Evolutionary conservation across 1,140 invertebrate species (phyloP).

Genomic region (Zaprionus vittiger): DNA sequence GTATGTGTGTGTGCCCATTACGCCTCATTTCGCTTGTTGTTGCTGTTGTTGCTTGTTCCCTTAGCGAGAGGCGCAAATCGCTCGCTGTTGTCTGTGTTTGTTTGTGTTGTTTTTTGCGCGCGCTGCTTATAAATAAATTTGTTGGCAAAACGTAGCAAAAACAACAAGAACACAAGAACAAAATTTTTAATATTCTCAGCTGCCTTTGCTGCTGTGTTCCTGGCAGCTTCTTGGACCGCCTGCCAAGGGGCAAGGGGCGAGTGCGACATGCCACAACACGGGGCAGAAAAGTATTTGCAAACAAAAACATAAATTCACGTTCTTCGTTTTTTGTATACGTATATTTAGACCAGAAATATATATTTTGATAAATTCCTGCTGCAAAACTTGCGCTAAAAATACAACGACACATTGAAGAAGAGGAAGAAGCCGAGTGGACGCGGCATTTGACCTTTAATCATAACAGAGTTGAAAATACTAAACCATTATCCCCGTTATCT

Average conservation of each 20-base stretch:
- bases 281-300: constrained; percentile 77
- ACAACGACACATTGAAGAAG: not conserved
- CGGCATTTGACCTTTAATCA: constrained; percentile 16
- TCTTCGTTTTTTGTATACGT: constrained; percentile 33
- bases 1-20: constrained; percentile 49
- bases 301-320: constrained; percentile 79
- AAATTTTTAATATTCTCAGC: constrained; percentile 41
- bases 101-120: constrained; percentile 25
- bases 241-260: constrained; percentile 26
- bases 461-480: constrained; percentile 4
- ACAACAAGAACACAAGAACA: constrained; percentile 22
- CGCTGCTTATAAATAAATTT: constrained; percentile 70
- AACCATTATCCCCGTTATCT: not conserved
- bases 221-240: constrained; percentile 33
- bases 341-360: constrained; percentile 50
- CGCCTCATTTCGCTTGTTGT: constrained; percentile 49
- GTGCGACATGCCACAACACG: constrained; percentile 56
- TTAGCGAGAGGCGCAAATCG: constrained; percentile 47
- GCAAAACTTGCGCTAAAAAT: constrained; percentile 24
- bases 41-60: constrained; percentile 49
- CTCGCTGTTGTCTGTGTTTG: constrained; percentile 33
- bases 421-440: not conserved
- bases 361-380: constrained; percentile 50
- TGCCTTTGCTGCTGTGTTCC: constrained; percentile 15
- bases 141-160: constrained; percentile 20